phyloP scores from a whole-genome alignment of 2,797 vertebrate genomes.

The Mycteria americana region DNA sequence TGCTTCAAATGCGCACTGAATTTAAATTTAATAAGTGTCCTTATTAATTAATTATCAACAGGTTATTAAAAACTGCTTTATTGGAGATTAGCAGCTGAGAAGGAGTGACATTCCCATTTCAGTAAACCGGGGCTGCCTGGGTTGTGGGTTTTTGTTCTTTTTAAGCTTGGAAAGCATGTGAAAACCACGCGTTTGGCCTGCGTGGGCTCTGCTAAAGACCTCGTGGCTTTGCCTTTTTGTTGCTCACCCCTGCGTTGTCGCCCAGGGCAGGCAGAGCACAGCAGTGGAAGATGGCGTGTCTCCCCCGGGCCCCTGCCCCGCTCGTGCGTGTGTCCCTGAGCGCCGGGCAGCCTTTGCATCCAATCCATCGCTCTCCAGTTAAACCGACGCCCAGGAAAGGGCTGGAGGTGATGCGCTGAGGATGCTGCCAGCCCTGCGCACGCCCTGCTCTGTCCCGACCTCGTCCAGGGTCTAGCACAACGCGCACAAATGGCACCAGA shows the following conservation, averaged over 20 bases:
- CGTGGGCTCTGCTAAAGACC: background rate
- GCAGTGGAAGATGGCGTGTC: background rate
- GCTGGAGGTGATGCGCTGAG: background rate
- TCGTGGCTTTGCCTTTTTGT: background rate
- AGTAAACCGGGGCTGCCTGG: background rate
- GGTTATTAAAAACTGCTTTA: background rate
- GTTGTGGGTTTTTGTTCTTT: too few species aligned
- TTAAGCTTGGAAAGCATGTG: background rate
- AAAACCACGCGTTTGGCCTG: background rate
- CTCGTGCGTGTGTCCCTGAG: accelerated
- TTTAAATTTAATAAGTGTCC: conserved; percentile 1
- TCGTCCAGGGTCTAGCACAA: too few species aligned
- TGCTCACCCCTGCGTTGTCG: background rate
- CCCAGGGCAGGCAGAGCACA: background rate
- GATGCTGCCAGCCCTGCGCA: background rate
- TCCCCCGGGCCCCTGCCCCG: background rate
- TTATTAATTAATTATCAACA: conserved; percentile 2
- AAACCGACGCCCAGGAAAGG: background rate
- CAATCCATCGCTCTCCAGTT: background rate
- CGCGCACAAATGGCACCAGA: accelerated
- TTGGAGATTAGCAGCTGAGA: background rate
- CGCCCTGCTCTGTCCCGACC: background rate
- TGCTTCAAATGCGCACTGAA: background rate
- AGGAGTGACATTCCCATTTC: background rate
- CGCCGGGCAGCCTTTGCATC: background rate